Base-by-base conservation (phyloP, 2,888 invertebrate genomes). In the Philereme vetulata region DNA sequence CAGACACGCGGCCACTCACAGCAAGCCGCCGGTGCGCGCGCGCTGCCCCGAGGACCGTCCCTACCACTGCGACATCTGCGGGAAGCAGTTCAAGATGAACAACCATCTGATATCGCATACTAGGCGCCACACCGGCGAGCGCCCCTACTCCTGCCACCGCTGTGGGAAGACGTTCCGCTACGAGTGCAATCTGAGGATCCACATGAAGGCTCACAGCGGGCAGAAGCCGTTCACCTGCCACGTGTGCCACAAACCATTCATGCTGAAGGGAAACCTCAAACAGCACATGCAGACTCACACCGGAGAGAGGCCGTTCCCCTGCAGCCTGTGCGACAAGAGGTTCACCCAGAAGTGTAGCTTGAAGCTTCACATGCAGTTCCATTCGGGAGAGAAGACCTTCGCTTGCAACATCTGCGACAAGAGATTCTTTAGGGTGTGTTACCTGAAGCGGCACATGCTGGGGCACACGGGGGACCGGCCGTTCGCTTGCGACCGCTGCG, bases 191-290 rank as follows among this genome's bases (percentile, higher is more conserved):
- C n/a, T 8, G 9, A 8, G 8, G 42, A n/a, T n/a, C 7, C 42
- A 42, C 42, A 42, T 42, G 42, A 42, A n/a, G n/a, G n/a, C n/a
- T n/a, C 42, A 42, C 42, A n/a, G 9, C 7, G 42, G 42, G n/a
- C 9, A 42, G 1, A 42, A 42, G 42, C 42, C 42, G 9, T 42
- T 42, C n/a, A 42, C n/a, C 8, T 42, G 42, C 4, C 8, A n/a
- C 4, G 5, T n/a, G n/a, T 42, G 42, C 4, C 9, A n/a, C n/a
- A 42, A 42, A 42, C n/a, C 42, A 4, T 42, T 42, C 9, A 8
- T 42, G 8, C 9, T 5, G n/a, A 42, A 42, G 4, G n/a, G n/a
- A n/a, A 8, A 42, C 9, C n/a, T 42, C 4, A 42, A n/a, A 4
- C 4, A n/a, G 4, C 42, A 42, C n/a, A 42, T 9, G 4, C 8